A percentile compares a stretch with the other conserved stretches of the same genome.
phyloP scores from a whole-genome alignment of 2,888 invertebrate species.

The Tolmerus cingulatus region DNA sequence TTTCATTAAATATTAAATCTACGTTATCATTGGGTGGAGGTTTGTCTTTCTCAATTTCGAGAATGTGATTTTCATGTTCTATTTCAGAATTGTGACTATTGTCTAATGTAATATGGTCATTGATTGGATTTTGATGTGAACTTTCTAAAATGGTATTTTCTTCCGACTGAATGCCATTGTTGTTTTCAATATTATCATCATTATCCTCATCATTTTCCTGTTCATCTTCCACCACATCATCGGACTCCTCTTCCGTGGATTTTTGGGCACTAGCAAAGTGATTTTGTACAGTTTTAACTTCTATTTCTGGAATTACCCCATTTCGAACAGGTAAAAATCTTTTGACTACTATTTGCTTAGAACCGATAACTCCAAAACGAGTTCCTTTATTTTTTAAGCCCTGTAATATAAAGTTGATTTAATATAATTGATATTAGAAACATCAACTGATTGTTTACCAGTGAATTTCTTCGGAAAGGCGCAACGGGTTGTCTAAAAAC shows the following conservation, averaged over 20 bases:
- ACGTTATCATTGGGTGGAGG: background rate
- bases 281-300: conserved; percentile 55
- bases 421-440: conserved; percentile 55
- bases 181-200: conserved; percentile 57
- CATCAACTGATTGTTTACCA: conserved; percentile 54
- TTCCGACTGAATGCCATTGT: background rate
- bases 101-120: background rate
- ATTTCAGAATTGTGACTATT: background rate
- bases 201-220: conserved; percentile 57
- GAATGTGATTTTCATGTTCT: background rate
- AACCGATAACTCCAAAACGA: conserved; percentile 48
- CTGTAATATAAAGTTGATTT: background rate
- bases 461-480: conserved; percentile 57
- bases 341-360: conserved; percentile 75
- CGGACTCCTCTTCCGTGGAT: conserved; percentile 46
- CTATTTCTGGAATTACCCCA: conserved; percentile 53
- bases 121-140: background rate
- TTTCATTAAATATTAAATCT: background rate
- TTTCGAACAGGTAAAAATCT: conserved; percentile 76
- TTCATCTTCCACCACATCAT: conserved; percentile 44
- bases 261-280: conserved; percentile 51
- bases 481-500: conserved; percentile 57
- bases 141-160: background rate
- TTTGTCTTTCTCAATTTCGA: background rate
- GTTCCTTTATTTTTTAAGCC: conserved; percentile 28